Conservation (phyloP, 1,140 invertebrate genomes). For the Temnothorax nylanderi region DNA sequence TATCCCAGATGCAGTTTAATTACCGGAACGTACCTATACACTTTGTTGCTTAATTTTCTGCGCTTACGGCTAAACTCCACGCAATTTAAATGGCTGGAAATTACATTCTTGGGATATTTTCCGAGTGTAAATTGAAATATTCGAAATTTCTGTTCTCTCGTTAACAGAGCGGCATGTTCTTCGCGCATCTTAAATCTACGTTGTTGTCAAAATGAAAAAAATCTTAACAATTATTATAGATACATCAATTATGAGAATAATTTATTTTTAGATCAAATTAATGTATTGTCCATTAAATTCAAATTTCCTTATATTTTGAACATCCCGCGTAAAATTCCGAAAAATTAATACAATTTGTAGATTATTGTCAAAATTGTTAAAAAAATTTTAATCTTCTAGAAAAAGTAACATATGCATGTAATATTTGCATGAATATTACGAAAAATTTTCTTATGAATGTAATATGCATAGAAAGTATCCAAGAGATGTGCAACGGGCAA, state of each 20-base stretch:
- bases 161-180: not conserved
- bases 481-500: not conserved
- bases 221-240: not conserved
- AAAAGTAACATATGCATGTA: not conserved
- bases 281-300: not conserved
- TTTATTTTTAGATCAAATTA: not conserved
- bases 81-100: slow-evolving; percentile 11
- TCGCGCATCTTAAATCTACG: not conserved
- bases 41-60: slow-evolving; percentile 12
- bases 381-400: not conserved
- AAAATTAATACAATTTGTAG: slow-evolving; percentile 1
- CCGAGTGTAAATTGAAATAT: slow-evolving; percentile 30
- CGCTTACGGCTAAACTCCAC: slow-evolving; percentile 3
- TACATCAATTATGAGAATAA: not conserved
- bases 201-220: not conserved
- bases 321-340: not conserved
- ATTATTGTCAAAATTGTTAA: not conserved
- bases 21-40: slow-evolving; percentile 5
- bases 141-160: slow-evolving; percentile 2
- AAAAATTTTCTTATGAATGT: not conserved
- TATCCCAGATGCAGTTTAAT: slow-evolving; percentile 34
- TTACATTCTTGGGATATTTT: slow-evolving; percentile 39
- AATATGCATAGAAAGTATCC: not conserved
- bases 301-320: not conserved
- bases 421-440: not conserved